Conservation (phyloP, 2,888 invertebrate genomes). For the Acleris emargana region DNA sequence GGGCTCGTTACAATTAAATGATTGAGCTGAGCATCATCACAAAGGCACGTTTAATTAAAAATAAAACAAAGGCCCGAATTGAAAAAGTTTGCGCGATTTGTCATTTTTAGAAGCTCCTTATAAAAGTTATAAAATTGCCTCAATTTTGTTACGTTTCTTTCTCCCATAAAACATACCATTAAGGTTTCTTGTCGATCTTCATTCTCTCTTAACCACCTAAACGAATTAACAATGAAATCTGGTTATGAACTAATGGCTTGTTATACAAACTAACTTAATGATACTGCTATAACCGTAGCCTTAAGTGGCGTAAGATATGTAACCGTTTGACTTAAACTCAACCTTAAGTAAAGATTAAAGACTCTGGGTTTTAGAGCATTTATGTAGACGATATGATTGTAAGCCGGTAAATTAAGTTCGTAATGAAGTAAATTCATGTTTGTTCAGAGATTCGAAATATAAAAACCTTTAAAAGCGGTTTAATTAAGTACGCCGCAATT, state of each 20-base stretch:
- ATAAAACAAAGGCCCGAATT: not conserved
- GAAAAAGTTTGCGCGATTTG: not conserved
- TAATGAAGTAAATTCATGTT: too few relatives aligned
- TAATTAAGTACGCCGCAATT: too few relatives aligned
- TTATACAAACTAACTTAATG: conserved; percentile 1
- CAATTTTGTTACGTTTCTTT: not conserved
- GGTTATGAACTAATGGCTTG: not conserved
- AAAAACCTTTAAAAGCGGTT: too few relatives aligned
- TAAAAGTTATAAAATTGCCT: not conserved
- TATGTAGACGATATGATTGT: not conserved
- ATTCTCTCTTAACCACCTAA: too few relatives aligned
- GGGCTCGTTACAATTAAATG: too few relatives aligned
- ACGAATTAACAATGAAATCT: too few relatives aligned
- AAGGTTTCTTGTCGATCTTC: too few relatives aligned
- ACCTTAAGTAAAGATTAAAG: not conserved
- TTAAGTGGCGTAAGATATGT: not conserved
- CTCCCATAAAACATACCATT: not conserved
- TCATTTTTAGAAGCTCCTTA: not conserved
- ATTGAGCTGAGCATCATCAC: too few relatives aligned
- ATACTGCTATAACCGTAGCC: not conserved
- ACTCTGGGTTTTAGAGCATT: not conserved
- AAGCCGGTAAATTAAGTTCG: too few relatives aligned
- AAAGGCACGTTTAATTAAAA: not conserved
- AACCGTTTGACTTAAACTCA: not conserved
- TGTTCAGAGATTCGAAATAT: too few relatives aligned